These are phyloP conservation scores for Sminthopsis crassicaudata DNA, from an alignment of 2,113 vertebrate genomes.

Conservation along the genomic window DNA sequence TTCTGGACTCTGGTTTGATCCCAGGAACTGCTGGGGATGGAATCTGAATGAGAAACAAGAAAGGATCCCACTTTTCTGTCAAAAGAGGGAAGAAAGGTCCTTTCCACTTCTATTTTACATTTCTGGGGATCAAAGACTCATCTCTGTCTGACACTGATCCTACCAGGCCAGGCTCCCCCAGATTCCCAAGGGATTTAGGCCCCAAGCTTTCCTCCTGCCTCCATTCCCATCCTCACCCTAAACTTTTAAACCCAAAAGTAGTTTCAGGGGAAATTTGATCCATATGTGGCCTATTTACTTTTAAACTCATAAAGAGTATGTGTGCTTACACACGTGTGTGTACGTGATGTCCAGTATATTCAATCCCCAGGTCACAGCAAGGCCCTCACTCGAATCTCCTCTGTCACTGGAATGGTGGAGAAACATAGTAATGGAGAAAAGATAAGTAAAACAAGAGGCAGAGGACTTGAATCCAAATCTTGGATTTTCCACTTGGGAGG, in stretches of 20 bases:
- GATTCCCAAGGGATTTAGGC: background rate
- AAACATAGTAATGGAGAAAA: background rate
- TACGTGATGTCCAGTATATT: background rate
- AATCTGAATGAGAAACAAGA: background rate
- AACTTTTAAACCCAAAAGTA: background rate
- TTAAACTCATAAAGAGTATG: background rate
- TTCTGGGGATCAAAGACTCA: background rate
- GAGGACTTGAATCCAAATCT: background rate
- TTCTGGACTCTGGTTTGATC: too few relatives aligned
- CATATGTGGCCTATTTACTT: background rate
- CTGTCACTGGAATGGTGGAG: background rate
- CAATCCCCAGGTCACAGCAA: background rate
- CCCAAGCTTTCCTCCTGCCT: background rate
- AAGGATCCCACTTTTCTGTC: background rate
- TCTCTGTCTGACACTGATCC: background rate
- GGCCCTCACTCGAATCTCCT: background rate
- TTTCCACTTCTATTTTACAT: background rate
- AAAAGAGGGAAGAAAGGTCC: background rate
- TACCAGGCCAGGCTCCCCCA: background rate
- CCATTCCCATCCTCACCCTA: background rate
- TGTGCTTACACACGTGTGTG: background rate
- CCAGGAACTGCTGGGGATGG: background rate
- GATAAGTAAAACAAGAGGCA: background rate
- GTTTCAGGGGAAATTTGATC: background rate
- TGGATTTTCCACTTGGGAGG: background rate